Evolutionary conservation across 2,888 invertebrate genomes (phyloP), one percentile per base, ranked within the genome.

Genomic region (Aleiodes leptofemur): DNA sequence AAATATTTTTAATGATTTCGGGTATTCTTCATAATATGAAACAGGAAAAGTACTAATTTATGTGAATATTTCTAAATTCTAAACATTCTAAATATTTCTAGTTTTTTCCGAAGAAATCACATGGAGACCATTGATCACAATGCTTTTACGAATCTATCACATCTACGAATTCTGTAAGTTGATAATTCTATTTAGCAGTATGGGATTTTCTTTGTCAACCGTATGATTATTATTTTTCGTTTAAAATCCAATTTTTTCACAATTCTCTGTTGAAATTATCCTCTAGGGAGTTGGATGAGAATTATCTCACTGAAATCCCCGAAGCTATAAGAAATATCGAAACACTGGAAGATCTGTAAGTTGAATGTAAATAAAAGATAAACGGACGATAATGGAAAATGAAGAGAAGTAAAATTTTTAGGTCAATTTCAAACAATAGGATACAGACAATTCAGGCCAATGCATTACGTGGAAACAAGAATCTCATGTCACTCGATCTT

Each of bases 81-180:
- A 23, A 23, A 69, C 66, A 71, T 81, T 78, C 78, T n/a, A 16
- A 53, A 16, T 4, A 23, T 16, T 34, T 69, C 4, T 50, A 98
- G 97, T 88, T 93, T 96, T 86, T 92, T 98, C 87, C 95, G 95
- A 88, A 92, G 96, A 86, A 98, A 98, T 92, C 94, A 94, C 90
- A 95, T 98, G 88, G 91, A 92, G 80, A 91, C 92, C 87, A 95
- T 98, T 85, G 93, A 95, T 83, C 93, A 93, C 82, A 93, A 93
- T 82, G 96, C 96, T 74, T 97, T 98, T 90, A 90, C 91, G 83
- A 94, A 95, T 90, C 91, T 97, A 84, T 94, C 94, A 77, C 93
- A 93, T 81, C 92, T 98, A 79, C 93, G 94, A 90, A 94, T 96
- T 83, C 90, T 98, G 97, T 98, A 92, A 96, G 97, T 96, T 43